Base-by-base conservation (phyloP, 2,113 vertebrate species). In the Hippolais icterina region DNA sequence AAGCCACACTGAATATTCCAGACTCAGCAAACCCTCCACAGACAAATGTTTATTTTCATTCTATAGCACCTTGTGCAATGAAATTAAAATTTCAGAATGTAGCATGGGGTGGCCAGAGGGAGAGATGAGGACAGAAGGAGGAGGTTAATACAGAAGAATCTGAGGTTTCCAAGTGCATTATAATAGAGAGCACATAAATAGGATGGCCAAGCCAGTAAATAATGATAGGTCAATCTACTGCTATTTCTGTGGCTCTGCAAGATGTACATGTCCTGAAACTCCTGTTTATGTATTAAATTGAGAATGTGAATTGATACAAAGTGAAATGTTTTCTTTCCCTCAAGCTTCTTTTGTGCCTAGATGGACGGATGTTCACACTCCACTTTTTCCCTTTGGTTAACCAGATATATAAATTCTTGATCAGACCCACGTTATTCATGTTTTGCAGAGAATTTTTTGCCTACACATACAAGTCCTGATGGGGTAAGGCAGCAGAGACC, bases 331-430 rank as follows among this genome's bases (percentile, higher is more conserved):
- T 90, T 72, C 77, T 46, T 87, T 95, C 90, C 88, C 86, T 92
- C 80, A 22, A 96, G 93, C 83, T 81, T 52, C 80, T 83, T 68
- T 39, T 79, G 69, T 87, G 76, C 69, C 60, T 71, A 54, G 83
- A 90, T 53, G 72, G 93, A 89, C 8, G 74, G 92, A 94, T 92
- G 92, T 75, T 94, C 88, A 69, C 86, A 93, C 92, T 93, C 84
- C 28, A 46, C 84, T 59, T 89, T 95, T 76, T 75, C 88, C 75
- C 70, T 93, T 87, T 71, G 80, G 90, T 95, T 91, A 95, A 94
- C 83, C 92, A 65, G 82, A 92, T 80, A 92, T 90, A 90, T 76
- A 96, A 87, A 82, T 93, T 95, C 96, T 95, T 94, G 91, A 92
- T 93, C 86, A 87, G 76, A 87, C 68, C 83, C 90, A 93, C 53